phyloP scores from a whole-genome alignment of 2,888 invertebrate species.

The Netelia inedita region DNA sequence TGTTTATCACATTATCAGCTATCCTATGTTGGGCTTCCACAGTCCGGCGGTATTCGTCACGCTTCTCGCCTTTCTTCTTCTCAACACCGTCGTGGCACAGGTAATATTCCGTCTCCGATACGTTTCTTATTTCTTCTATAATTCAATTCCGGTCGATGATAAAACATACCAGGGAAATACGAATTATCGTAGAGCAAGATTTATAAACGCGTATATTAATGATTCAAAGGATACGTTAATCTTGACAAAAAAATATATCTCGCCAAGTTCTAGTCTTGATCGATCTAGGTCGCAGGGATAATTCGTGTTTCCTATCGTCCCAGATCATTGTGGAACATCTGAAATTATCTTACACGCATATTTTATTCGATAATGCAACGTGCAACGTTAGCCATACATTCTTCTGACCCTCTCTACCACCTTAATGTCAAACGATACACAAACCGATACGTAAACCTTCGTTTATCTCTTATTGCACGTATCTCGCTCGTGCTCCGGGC shows the following conservation, averaged over 20 bases:
- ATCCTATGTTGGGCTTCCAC: constrained; percentile 91
- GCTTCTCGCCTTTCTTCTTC: constrained; percentile 89
- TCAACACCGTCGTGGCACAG: constrained; percentile 91
- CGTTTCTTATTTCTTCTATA: constrained; percentile 31
- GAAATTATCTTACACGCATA: background rate
- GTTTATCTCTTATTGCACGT: constrained; percentile 51
- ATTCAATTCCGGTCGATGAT: constrained; percentile 55
- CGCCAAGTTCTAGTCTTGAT: background rate
- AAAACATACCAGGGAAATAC: background rate
- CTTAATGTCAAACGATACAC: constrained; percentile 27
- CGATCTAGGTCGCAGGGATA: background rate
- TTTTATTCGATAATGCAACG: constrained; percentile 13
- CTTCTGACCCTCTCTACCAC: constrained; percentile 2
- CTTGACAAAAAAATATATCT: constrained; percentile 6
- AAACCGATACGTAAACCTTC: constrained; percentile 42
- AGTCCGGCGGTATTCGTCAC: constrained; percentile 89
- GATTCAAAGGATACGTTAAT: too few species aligned
- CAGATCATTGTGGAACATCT: background rate
- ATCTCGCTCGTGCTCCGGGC: constrained; percentile 22
- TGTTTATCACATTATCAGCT: constrained; percentile 91
- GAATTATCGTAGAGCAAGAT: too few species aligned
- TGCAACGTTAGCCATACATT: background rate
- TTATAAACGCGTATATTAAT: too few species aligned
- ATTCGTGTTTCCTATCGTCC: background rate
- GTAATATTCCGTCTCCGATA: constrained; percentile 79